phyloP scores from a whole-genome alignment of 1,140 invertebrate genomes.

The Drosophila rhopaloa region DNA sequence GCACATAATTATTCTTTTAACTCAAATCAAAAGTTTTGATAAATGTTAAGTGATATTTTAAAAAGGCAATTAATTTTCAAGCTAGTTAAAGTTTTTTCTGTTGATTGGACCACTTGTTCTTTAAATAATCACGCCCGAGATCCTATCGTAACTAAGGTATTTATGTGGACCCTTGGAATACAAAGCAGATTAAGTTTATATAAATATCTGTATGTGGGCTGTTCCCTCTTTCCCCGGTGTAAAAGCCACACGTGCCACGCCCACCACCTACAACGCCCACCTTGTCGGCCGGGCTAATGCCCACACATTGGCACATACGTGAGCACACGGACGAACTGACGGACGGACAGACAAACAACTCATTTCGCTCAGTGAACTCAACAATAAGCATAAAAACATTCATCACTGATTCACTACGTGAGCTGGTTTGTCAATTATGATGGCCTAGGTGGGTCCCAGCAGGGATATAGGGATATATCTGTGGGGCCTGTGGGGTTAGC shows the following conservation, averaged over 20 bases:
- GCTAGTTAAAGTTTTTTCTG: too few relatives aligned
- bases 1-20: too few relatives aligned
- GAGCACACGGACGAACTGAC: conserved; percentile 12
- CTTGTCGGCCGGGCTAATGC: conserved; percentile 26
- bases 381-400: conserved; percentile 83
- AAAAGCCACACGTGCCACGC: conserved; percentile 25
- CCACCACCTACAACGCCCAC: conserved; percentile 1
- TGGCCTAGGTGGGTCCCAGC: conserved; percentile 45
- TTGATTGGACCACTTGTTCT: not conserved
- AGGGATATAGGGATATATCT: conserved; percentile 23
- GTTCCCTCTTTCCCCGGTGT: not conserved
- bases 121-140: not conserved
- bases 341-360: conserved; percentile 71
- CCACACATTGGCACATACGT: conserved; percentile 48
- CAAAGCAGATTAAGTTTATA: conserved; percentile 9
- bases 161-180: not conserved
- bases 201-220: conserved; percentile 12
- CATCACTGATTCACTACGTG: conserved; percentile 82
- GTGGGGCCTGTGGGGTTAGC: conserved; percentile 4
- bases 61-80: too few relatives aligned
- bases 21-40: too few relatives aligned
- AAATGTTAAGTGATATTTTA: too few relatives aligned
- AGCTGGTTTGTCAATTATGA: conserved; percentile 76
- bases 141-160: too few relatives aligned
- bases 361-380: conserved; percentile 82